Conservation (phyloP, 2,113 vertebrate species). For the Carollia perspicillata region DNA sequence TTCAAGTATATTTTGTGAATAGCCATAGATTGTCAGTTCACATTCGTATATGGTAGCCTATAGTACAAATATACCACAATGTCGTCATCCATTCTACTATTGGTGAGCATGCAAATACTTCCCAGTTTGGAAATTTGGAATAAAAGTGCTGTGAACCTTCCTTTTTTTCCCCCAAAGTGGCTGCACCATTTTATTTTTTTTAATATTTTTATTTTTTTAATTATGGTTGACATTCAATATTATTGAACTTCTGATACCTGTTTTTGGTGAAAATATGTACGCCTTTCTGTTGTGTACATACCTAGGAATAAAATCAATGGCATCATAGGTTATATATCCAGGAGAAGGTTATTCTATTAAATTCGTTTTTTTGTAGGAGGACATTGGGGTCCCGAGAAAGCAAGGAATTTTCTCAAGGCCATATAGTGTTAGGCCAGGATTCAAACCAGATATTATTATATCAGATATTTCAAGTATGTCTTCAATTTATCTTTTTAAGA, state of each 20-base stretch:
- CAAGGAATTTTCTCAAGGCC: constrained; percentile 39
- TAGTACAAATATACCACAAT: neutral
- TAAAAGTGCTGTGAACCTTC: neutral
- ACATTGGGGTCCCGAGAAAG: constrained; percentile 20
- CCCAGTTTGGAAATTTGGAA: neutral
- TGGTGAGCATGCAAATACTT: neutral
- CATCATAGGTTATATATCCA: neutral
- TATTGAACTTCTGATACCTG: neutral
- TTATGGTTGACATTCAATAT: neutral
- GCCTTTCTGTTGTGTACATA: neutral
- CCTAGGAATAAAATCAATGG: neutral
- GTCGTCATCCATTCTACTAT: neutral
- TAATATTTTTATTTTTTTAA: neutral
- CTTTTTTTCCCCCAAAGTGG: neutral
- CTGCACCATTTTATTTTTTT: neutral
- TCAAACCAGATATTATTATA: constrained; percentile 37
- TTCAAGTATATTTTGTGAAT: neutral
- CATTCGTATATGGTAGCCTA: neutral
- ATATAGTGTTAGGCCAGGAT: constrained; percentile 22
- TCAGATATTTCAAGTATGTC: constrained; percentile 46
- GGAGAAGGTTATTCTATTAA: constrained; percentile 11
- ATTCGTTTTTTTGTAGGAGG: constrained; percentile 20
- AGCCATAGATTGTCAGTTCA: neutral
- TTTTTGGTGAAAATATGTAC: neutral
- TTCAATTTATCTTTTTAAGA: constrained; percentile 53